These are phyloP conservation scores for Aspidiotus destructor DNA, from an alignment of 2,888 invertebrate genomes.

Conservation along the genomic window DNA sequence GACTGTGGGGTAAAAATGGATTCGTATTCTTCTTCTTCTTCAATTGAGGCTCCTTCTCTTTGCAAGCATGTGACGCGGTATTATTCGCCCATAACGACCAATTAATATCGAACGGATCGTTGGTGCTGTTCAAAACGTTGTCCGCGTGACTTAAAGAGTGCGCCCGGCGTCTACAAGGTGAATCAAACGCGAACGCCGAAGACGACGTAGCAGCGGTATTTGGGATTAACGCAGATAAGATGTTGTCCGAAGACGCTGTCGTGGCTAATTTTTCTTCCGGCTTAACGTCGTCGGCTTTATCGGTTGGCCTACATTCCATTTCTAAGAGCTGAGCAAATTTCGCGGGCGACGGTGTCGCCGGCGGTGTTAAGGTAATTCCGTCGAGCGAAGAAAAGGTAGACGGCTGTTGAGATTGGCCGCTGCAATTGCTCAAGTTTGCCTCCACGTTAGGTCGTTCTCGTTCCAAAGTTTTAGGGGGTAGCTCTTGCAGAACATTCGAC, in stretches of 20 bases:
- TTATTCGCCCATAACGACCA: no score
- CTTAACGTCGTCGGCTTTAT: conserved; percentile 52
- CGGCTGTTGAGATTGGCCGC: neutral
- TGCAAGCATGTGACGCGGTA: no score
- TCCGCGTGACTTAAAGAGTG: conserved; percentile 48
- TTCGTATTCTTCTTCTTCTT: no score
- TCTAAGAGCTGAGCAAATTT: conserved; percentile 48
- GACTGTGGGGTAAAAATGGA: no score
- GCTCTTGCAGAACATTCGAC: no score
- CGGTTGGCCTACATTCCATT: conserved; percentile 66
- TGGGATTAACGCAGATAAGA: conserved; percentile 26
- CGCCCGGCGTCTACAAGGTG: conserved; percentile 46
- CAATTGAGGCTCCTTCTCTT: no score
- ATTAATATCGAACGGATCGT: no score
- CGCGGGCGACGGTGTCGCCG: conserved; percentile 39
- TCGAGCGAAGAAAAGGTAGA: conserved; percentile 18
- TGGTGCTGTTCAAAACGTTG: conserved; percentile 34
- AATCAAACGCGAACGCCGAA: conserved; percentile 47
- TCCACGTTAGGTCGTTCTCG: no score
- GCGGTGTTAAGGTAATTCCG: conserved; percentile 16
- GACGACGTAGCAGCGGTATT: conserved; percentile 41
- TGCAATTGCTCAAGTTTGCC: no score
- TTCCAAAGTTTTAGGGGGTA: no score
- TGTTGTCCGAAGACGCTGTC: conserved; percentile 40
- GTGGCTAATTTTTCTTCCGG: conserved; percentile 45